Evolutionary conservation across 2,113 vertebrate species (phyloP).

Genomic region (Paramisgurnus dabryanus): DNA sequence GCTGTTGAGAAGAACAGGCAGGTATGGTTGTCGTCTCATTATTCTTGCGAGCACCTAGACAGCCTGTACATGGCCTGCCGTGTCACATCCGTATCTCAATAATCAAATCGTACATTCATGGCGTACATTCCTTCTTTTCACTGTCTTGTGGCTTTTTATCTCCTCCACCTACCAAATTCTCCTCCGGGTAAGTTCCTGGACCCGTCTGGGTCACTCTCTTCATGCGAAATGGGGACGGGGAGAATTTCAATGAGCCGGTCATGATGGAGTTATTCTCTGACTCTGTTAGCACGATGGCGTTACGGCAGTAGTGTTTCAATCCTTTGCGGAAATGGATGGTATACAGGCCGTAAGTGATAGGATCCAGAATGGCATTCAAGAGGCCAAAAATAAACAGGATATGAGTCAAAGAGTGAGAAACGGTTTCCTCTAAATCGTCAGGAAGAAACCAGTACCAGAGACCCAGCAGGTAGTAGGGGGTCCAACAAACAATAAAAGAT

Average conservation of each 20-base stretch:
- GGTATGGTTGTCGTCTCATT: not conserved
- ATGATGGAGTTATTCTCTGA: constrained; percentile 68
- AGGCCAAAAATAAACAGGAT: constrained; percentile 82
- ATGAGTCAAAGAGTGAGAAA: constrained; percentile 79
- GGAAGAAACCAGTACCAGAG: constrained; percentile 83
- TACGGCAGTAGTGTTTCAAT: constrained; percentile 63
- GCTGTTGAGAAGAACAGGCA: not conserved
- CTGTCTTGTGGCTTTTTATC: constrained; percentile 41
- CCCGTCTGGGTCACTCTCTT: constrained; percentile 49
- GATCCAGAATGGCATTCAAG: constrained; percentile 77
- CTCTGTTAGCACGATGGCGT: constrained; percentile 37
- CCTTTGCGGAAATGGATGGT: constrained; percentile 73
- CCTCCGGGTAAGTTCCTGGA: constrained; percentile 14
- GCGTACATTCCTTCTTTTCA: constrained; percentile 34
- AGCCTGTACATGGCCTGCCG: constrained; percentile 2
- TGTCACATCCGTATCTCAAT: constrained; percentile 8
- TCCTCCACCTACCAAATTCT: not conserved
- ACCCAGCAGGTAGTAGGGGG: constrained; percentile 80
- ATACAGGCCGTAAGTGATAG: constrained; percentile 78
- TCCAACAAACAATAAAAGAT: constrained; percentile 83
- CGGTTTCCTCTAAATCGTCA: constrained; percentile 75
- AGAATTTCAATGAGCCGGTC: constrained; percentile 68
- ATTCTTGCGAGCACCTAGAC: not conserved
- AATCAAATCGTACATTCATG: constrained; percentile 60
- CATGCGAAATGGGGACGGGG: constrained; percentile 65